Percentiles rank a stretch among this genome's conserved stretches.
Evolutionary conservation across 2,888 invertebrate genomes (phyloP).

Genomic region (Macrophya annulata): DNA sequence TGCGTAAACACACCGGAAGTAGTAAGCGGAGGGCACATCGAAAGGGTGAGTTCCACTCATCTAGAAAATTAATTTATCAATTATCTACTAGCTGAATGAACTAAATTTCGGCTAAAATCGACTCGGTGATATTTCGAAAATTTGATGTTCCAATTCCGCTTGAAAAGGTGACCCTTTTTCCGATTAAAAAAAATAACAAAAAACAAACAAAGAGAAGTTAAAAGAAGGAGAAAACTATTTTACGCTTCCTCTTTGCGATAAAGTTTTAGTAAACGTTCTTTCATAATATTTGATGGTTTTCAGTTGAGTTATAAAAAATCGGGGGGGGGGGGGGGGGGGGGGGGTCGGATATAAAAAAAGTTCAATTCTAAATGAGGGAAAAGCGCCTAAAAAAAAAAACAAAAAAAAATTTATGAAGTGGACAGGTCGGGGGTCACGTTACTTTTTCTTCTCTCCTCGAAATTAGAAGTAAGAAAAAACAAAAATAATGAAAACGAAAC

Average conservation of each 20-base stretch:
- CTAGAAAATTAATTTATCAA: constrained; percentile 11
- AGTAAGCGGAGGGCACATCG: constrained; percentile 79
- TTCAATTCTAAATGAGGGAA: neutral
- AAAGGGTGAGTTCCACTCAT: constrained; percentile 79
- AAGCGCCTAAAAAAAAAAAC: neutral
- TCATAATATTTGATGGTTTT: neutral
- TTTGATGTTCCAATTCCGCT: neutral
- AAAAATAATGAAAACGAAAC: neutral
- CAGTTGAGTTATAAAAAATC: neutral
- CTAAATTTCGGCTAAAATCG: neutral
- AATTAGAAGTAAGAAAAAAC: neutral
- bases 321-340: neutral
- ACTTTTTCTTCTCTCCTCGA: neutral
- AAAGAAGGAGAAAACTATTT: neutral
- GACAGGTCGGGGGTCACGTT: neutral
- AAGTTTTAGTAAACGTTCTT: neutral
- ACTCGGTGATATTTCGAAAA: neutral
- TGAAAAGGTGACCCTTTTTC: neutral
- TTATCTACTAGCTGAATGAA: neutral
- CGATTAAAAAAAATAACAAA: neutral
- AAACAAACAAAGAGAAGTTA: neutral
- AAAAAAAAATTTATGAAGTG: neutral
- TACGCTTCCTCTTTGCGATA: neutral
- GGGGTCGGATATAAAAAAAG: neutral
- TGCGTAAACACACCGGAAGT: constrained; percentile 81